Percentiles rank a stretch among this genome's conserved stretches.
Evolutionary conservation across 2,113 vertebrate species (phyloP).

Genomic region (Origma solitaria): DNA sequence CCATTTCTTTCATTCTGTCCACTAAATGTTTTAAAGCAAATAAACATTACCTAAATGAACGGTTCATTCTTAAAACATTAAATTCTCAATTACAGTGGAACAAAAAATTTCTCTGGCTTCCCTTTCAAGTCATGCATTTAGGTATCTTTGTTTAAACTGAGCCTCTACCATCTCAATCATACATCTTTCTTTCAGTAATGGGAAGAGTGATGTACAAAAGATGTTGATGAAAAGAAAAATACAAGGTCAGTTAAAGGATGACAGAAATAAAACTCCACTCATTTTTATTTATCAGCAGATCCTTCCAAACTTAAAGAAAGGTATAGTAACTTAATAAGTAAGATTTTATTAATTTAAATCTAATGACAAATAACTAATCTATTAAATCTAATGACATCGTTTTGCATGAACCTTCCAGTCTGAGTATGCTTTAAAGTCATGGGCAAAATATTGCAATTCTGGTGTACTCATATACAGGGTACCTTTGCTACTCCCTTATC

Average conservation of each 20-base stretch:
- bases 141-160: neutral
- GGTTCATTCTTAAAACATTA: neutral
- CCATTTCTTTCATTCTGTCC: neutral
- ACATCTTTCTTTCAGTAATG: neutral
- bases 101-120: neutral
- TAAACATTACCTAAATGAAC: neutral
- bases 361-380: too few species aligned
- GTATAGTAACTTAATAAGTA: neutral
- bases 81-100: neutral
- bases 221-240: neutral
- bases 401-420: neutral
- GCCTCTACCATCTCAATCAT: neutral
- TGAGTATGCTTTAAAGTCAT: neutral
- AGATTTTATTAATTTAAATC: neutral
- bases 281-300: neutral
- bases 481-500: neutral
- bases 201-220: neutral
- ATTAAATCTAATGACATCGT: neutral
- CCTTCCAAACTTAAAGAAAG: neutral
- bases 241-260: neutral
- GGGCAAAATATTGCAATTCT: neutral
- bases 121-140: neutral
- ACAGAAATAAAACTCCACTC: neutral
- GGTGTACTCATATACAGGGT: too few species aligned
- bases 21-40: neutral